Conservation (phyloP, 2,797 vertebrate genomes). For the Tadarida brasiliensis region DNA sequence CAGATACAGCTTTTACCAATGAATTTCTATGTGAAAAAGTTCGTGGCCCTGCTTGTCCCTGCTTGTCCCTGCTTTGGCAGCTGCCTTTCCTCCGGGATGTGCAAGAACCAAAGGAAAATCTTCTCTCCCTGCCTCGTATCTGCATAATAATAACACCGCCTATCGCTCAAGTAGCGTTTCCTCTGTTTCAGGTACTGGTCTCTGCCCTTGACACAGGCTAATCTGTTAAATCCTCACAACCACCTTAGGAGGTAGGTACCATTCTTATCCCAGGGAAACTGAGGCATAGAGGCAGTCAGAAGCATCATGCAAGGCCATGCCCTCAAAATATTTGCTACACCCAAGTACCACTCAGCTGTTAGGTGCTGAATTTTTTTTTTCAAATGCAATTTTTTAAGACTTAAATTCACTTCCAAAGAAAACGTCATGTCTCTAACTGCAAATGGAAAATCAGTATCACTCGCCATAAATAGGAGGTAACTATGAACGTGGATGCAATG, state of each 20-base stretch:
- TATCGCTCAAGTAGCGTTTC: no score
- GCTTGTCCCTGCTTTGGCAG: background rate
- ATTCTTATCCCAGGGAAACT: background rate
- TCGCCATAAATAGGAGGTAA: slow-evolving; percentile 23
- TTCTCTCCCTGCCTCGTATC: background rate
- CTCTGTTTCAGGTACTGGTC: background rate
- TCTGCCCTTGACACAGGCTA: background rate
- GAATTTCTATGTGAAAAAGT: background rate
- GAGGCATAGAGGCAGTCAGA: background rate
- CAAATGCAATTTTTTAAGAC: background rate
- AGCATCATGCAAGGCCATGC: background rate
- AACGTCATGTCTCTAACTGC: background rate
- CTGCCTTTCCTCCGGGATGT: background rate
- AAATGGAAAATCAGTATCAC: slow-evolving; percentile 46
- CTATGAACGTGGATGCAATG: slow-evolving; percentile 19
- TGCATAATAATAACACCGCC: fast-evolving
- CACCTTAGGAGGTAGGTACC: background rate
- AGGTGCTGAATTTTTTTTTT: background rate
- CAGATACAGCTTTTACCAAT: background rate
- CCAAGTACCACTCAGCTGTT: background rate
- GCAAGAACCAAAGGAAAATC: background rate
- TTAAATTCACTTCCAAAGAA: slow-evolving; percentile 55
- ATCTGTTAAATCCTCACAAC: background rate
- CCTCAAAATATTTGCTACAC: background rate
- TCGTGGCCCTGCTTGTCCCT: background rate